Conservation (phyloP, 1,140 invertebrate species). For the Rhopalosiphum padi region DNA sequence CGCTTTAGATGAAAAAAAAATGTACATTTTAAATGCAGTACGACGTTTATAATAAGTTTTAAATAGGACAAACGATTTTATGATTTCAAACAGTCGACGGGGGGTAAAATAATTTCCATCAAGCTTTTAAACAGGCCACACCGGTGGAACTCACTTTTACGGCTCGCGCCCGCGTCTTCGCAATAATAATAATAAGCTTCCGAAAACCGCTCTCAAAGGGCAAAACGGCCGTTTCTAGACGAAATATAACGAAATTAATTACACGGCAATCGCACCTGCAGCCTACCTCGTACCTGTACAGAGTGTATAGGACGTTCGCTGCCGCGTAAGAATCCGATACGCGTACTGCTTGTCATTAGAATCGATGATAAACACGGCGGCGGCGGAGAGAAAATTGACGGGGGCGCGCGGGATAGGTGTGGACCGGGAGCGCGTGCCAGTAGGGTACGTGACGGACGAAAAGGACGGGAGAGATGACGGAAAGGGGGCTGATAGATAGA, state of each 20-base stretch:
- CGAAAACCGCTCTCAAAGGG: background rate
- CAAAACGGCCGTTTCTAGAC: background rate
- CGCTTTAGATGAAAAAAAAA: background rate
- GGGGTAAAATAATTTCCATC: background rate
- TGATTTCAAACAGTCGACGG: slow-evolving; percentile 7
- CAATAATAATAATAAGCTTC: slow-evolving; percentile 4
- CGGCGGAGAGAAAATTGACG: background rate
- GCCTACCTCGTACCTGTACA: background rate
- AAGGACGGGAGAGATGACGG: too few relatives aligned
- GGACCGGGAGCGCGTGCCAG: background rate
- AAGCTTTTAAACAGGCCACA: background rate
- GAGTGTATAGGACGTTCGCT: background rate
- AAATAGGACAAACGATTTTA: slow-evolving; percentile 26
- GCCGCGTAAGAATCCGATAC: background rate
- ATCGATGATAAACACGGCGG: too few relatives aligned
- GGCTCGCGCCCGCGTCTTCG: background rate
- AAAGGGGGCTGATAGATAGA: too few relatives aligned
- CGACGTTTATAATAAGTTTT: slow-evolving; percentile 24
- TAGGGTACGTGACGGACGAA: too few relatives aligned
- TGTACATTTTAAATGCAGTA: background rate
- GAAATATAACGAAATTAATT: background rate
- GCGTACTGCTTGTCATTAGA: background rate
- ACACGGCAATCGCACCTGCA: background rate
- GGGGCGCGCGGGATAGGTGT: too few relatives aligned
- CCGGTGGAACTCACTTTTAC: background rate